These are phyloP conservation scores for Lynx canadensis DNA, from an alignment of 2,113 vertebrate genomes.

Conservation along the genomic window DNA sequence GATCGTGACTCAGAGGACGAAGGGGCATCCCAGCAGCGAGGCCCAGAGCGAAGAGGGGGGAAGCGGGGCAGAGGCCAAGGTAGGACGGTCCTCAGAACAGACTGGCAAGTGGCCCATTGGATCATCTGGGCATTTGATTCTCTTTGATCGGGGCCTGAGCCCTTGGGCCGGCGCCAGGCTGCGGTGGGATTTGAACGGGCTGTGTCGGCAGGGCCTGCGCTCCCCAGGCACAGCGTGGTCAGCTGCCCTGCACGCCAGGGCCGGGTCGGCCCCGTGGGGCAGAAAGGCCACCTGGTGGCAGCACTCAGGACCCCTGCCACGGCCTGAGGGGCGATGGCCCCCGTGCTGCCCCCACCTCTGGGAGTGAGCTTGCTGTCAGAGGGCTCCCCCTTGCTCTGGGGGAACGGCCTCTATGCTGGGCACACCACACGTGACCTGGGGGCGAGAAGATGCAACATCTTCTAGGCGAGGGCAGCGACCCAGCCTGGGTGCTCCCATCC, in stretches of 20 bases:
- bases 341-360: background rate
- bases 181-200: background rate
- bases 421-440: background rate
- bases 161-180: background rate
- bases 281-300: background rate
- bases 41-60: conserved; percentile 56
- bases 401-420: background rate
- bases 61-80: conserved; percentile 70
- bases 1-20: conserved; percentile 87
- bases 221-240: fast-evolving
- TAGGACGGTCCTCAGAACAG: background rate
- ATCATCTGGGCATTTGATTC: background rate
- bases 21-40: conserved; percentile 16
- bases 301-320: no score
- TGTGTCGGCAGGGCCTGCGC: no score
- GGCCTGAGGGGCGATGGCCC: no score
- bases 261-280: background rate
- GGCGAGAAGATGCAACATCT: background rate
- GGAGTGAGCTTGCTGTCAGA: background rate
- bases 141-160: background rate
- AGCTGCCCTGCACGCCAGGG: background rate
- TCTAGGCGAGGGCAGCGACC: background rate
- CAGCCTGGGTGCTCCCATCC: background rate
- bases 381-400: background rate
- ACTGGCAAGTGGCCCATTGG: background rate